Evolutionary conservation across 2,113 vertebrate species (phyloP), one percentile per base, ranked within the genome.

Genomic region (Budorcas taxicolor): DNA sequence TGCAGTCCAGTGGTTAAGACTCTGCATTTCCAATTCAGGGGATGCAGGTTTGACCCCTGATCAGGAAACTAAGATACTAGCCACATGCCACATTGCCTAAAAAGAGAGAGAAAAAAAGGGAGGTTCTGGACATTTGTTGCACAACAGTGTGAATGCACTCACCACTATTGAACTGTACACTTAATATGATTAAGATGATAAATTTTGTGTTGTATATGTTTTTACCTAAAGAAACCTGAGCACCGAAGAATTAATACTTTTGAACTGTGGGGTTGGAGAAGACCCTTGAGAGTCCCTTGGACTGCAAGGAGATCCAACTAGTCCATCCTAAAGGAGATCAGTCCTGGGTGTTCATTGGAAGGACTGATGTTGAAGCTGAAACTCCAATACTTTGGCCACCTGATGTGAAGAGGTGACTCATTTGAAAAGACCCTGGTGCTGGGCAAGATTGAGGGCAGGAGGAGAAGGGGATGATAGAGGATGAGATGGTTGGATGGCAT

Each of bases 361-460:
- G 67, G 67, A 40, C 1, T 71, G 67, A 71, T 40, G n/a, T 40
- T 71, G n/a, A 71, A 71, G n/a, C 67, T 71, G n/a, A 40, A 71
- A 71, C 19, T 71, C 19, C 0, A 71, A 23, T 71, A 40, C 67
- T 71, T 21, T 12, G 67, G n/a, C n/a, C 67, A 40, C n/a, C n/a
- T 71, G 10, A 71, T 6, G 10, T 0, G 0, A 71, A 71, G n/a
- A 40, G n/a, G 3, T 12, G 67, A 71, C n/a, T 36, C n/a, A 71
- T 40, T 21, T 3, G n/a, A 23, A 71, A 71, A 40, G 67, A 23
- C 67, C 10, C 19, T 71, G 67, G 23, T 71, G 67, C n/a, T 23
- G 9, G n/a, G 67, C 40, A 71, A 71, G 19, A 71, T 12, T 71
- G 67, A 71, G 19, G 67, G 67, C n/a, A 6, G 19, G 5, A 71